Base-by-base conservation (phyloP, 2,797 vertebrate genomes). In the Xenopus petersii region DNA sequence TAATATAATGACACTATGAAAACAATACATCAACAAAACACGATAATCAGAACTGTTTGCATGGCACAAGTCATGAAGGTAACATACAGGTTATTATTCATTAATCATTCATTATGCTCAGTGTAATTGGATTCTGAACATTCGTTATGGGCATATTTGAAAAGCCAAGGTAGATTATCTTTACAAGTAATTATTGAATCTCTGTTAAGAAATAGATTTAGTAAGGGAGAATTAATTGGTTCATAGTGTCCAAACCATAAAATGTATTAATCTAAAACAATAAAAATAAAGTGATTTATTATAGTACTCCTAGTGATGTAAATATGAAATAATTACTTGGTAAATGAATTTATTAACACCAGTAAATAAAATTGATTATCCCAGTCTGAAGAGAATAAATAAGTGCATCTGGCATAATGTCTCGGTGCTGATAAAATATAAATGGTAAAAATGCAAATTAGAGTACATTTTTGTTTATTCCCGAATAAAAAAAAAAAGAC, bases 1-100 rank as follows among this genome's bases (percentile, higher is more conserved):
- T 83, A 66, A 67, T 83, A 83, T 80, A 80, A 83, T 82, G 81
- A 82, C 48, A 77, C 68, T n/a, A 71, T 69, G 69, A 80, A 80
- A 81, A 83, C 61, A 79, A 74, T 79, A 74, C 68, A 79, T 74
- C 71, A 79, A 74, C 76, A 79, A 67, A 65, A 72, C 67, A 48
- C 63, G 58, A 10, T 72, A 73, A 77, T 72, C 70, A 58, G 70
- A 73, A 46, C 75, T 77, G 71, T 70, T 61, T 59, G 68, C 58
- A 26, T 33, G 60, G 56, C 36, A n/a, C 21, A 16, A 65, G 61
- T 47, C 51, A 51, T 17, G 17, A 54, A 79, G 76, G 46, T 74
- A 74, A 60, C 68, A 47, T 73, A 54, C 54, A 69, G 71, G 71
- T 69, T 64, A 79, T 79, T 70, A 65, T 24, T 74, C 71, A 70